Conservation (phyloP, 2,797 vertebrate species). For the Scolopax rusticola region DNA sequence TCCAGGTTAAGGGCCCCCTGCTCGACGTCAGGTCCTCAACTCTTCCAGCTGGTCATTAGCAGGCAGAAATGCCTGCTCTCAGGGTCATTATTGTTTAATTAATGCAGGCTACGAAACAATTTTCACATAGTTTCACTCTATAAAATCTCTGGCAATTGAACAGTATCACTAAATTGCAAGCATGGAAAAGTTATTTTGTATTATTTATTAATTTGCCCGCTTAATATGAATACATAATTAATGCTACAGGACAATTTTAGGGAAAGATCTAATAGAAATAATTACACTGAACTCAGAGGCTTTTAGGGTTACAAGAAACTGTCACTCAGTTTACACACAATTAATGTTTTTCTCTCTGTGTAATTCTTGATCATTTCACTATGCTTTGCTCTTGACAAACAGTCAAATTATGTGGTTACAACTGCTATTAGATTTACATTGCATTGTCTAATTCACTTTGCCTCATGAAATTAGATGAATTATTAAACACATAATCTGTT, state of each 20-base stretch:
- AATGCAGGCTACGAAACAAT: slow-evolving; percentile 45
- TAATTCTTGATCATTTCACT: slow-evolving; percentile 73
- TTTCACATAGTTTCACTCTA: not conserved
- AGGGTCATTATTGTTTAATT: slow-evolving; percentile 61
- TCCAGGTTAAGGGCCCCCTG: slow-evolving; percentile 8
- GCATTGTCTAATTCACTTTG: slow-evolving; percentile 81
- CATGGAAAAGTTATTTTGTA: slow-evolving; percentile 9
- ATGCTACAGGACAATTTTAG: slow-evolving; percentile 27
- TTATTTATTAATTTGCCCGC: slow-evolving; percentile 49
- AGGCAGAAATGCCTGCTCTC: slow-evolving; percentile 21
- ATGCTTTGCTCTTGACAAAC: slow-evolving; percentile 75
- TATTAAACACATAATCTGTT: slow-evolving; percentile 82
- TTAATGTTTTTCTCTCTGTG: slow-evolving; percentile 68
- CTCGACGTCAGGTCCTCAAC: not conserved
- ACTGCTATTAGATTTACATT: slow-evolving; percentile 79
- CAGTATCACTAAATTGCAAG: not conserved
- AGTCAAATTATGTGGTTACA: slow-evolving; percentile 75
- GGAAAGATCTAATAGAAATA: slow-evolving; percentile 66
- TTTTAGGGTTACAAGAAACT: slow-evolving; percentile 70
- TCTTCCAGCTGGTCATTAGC: slow-evolving; percentile 53
- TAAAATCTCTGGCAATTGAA: not conserved
- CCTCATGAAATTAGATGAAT: slow-evolving; percentile 82
- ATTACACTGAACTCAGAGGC: slow-evolving; percentile 38
- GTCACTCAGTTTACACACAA: slow-evolving; percentile 69
- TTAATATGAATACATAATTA: slow-evolving; percentile 49